Evolutionary conservation across 1,140 invertebrate genomes (phyloP), one percentile per base, ranked within the genome.

Genomic region (Lordiphosa stackelbergi): DNA sequence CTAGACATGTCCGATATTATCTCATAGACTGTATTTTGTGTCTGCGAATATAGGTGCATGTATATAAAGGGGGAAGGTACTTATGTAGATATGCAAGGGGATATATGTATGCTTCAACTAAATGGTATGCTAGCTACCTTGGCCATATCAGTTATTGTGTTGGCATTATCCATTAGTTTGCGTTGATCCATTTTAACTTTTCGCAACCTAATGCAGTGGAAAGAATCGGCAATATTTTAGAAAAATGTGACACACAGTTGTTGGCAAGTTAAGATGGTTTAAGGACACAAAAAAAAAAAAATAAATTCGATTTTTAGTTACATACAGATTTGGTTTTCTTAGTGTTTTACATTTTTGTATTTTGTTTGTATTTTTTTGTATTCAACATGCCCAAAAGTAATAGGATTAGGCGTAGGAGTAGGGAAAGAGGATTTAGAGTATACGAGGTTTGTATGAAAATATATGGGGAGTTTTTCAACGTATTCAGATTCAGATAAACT

Each of bases 171-270:
- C 94, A 98, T 97, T 75, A 99, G 90, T 90, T 99, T 99, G 88
- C 98, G 91, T 91, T 99, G 98, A 91, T 99, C 98, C 95, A 99
- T 98, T 91, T 99, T 99, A 36, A 99, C 97, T 92, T 99, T 98
- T 87, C 98, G 91, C 88, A 99, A 93, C 89, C 97, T 99, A 66
- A 41, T 42, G 75, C 75, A 71, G 55, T 40, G 58, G 52, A 52
- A 62, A 83, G 75, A 79, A 66, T 71, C 68, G 63, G 66, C 66
- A 69, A 71, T 62, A 60, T 71, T 66, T 47, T 64, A 70, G 43
- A 61, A 57, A 31, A 5, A 31, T 31, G 22, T 24, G 22, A 6
- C 22, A 24, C 22, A 22, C 22, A 24, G 8, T 31, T 31, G 28
- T 7, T 31, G 28, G 6, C 2, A 2, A 31, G 28, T 31, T 31